A percentile compares a stretch with the other conserved stretches of the same genome.
Evolutionary conservation across 2,888 invertebrate genomes (phyloP).

Genomic region (Drosophila trichaetosa): DNA sequence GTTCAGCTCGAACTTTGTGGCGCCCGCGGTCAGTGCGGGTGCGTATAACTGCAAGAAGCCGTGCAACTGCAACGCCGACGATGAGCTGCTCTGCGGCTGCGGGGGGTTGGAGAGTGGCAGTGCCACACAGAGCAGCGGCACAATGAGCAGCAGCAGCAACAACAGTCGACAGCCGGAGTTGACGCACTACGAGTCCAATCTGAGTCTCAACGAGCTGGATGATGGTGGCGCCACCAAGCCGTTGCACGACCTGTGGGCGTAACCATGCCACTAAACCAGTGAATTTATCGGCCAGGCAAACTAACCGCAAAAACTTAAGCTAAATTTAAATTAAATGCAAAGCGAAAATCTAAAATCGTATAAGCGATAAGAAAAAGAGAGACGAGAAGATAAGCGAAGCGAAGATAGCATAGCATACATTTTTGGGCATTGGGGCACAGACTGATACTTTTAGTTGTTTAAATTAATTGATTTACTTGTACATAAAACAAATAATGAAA

Average conservation of each 20-base stretch:
- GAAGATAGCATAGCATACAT: conserved; percentile 56
- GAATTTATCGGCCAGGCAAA: conserved; percentile 70
- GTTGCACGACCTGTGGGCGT: conserved; percentile 82
- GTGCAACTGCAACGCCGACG: conserved; percentile 76
- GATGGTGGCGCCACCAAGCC: conserved; percentile 64
- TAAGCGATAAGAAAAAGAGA: conserved; percentile 3
- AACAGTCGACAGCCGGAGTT: conserved; percentile 77
- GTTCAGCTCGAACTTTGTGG: conserved; percentile 83
- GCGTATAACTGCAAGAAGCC: conserved; percentile 83
- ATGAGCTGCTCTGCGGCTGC: conserved; percentile 73
- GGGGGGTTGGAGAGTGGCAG: conserved; percentile 73
- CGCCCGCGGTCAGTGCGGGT: conserved; percentile 53
- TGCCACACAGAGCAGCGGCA: conserved; percentile 80
- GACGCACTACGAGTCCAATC: conserved; percentile 82
- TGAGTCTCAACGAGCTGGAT: conserved; percentile 80
- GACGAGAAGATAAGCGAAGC: neutral
- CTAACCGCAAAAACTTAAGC: conserved; percentile 31
- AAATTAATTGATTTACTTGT: conserved; percentile 38
- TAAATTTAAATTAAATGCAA: conserved; percentile 28
- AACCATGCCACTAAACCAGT: conserved; percentile 76
- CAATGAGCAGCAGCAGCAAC: conserved; percentile 80
- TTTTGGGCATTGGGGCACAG: conserved; percentile 72
- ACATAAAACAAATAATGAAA: conserved; percentile 32
- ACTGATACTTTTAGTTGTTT: conserved; percentile 83
- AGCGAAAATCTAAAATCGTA: conserved; percentile 3